Evolutionary conservation across 2,888 invertebrate species (phyloP).

Genomic region (Patella ulyssiponensis): DNA sequence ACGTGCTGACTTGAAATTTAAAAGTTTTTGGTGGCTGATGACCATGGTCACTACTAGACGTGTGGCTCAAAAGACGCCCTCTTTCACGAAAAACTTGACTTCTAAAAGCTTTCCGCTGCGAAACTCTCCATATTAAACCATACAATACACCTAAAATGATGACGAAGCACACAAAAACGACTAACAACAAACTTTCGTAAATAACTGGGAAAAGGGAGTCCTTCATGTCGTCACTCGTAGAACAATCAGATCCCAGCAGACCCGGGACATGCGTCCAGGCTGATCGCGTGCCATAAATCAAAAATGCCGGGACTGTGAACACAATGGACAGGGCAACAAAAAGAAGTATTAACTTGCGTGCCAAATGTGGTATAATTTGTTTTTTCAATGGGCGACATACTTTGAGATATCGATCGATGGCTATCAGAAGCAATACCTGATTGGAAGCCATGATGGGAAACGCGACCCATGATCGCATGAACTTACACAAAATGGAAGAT

Average conservation of each 20-base stretch:
- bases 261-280: slow-evolving; percentile 40
- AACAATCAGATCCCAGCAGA: slow-evolving; percentile 54
- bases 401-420: slow-evolving; percentile 54
- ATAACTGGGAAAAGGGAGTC: slow-evolving; percentile 44
- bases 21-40: no score
- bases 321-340: slow-evolving; percentile 44
- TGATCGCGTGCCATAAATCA: slow-evolving; percentile 48
- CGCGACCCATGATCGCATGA: slow-evolving; percentile 48
- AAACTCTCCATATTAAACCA: slow-evolving; percentile 40
- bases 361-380: slow-evolving; percentile 44
- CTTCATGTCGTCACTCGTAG: slow-evolving; percentile 42
- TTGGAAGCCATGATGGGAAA: slow-evolving; percentile 55
- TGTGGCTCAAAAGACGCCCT: background rate
- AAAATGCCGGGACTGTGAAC: slow-evolving; percentile 51
- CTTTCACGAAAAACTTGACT: slow-evolving; percentile 18
- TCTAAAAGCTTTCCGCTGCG: slow-evolving; percentile 24
- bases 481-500: slow-evolving; percentile 51
- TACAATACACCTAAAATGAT: slow-evolving; percentile 45
- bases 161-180: slow-evolving; percentile 44
- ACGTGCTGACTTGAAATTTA: no score
- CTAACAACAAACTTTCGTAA: slow-evolving; percentile 46
- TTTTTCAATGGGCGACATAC: slow-evolving; percentile 55
- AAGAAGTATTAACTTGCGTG: slow-evolving; percentile 43
- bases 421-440: slow-evolving; percentile 52
- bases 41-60: no score